Percentiles rank a stretch among this genome's conserved stretches.
phyloP scores from a whole-genome alignment of 2,797 vertebrate species.

The Pangasius djambal region DNA sequence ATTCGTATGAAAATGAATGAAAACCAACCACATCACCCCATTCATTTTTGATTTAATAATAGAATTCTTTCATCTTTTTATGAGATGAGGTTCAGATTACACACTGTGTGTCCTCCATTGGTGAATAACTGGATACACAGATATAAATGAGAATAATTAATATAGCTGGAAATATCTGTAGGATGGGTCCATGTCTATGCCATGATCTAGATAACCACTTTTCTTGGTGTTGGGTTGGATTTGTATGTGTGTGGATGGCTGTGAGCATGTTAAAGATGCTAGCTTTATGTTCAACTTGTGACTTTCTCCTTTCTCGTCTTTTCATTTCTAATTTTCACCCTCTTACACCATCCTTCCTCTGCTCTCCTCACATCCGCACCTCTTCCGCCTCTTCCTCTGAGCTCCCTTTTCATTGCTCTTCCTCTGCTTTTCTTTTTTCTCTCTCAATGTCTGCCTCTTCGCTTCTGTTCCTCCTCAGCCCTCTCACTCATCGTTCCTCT shows the following conservation, averaged over 20 bases:
- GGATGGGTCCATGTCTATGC: not conserved
- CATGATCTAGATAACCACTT: conserved; percentile 1
- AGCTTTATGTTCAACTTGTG: conserved; percentile 28
- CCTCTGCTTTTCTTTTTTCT: conserved; percentile 38
- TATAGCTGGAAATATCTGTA: not conserved
- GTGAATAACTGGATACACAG: not conserved
- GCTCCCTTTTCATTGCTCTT: conserved; percentile 47
- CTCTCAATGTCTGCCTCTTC: conserved; percentile 21
- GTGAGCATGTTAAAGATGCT: not conserved
- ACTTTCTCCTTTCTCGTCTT: conserved; percentile 40
- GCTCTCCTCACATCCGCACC: conserved; percentile 25
- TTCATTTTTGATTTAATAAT: not conserved
- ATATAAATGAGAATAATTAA: not conserved
- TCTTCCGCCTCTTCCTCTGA: conserved; percentile 42
- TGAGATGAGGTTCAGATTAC: not conserved
- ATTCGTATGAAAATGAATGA: not conserved
- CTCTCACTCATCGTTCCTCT: conserved; percentile 36
- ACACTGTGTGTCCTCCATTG: not conserved
- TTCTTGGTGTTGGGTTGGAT: not conserved
- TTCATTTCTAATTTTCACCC: conserved; percentile 46
- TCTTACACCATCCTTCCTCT: conserved; percentile 43
- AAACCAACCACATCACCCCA: not conserved
- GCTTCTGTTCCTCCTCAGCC: conserved; percentile 32
- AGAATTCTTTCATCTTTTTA: not conserved
- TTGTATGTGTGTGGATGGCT: not conserved